Evolutionary conservation across 2,113 vertebrate species (phyloP).

Genomic region (Stomatorhinus ivindoensis): DNA sequence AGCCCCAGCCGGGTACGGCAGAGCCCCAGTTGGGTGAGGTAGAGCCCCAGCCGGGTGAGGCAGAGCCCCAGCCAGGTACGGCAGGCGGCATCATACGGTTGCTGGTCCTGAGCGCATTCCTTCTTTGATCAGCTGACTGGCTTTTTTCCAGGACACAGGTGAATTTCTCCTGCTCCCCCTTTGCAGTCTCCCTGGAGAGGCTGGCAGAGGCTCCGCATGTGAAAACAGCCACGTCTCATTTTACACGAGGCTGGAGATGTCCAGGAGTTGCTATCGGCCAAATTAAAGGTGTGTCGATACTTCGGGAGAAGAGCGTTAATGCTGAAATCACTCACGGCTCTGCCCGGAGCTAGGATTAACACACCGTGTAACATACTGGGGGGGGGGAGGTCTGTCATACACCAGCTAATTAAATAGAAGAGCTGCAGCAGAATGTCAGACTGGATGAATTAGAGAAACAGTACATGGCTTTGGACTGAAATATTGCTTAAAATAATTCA

Average conservation of each 20-base stretch:
- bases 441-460: neutral
- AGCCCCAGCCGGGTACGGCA: too few relatives aligned
- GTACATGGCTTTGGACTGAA: neutral
- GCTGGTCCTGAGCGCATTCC: neutral
- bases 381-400: neutral
- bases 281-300: neutral
- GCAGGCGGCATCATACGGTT: neutral
- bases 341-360: neutral
- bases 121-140: neutral
- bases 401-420: neutral
- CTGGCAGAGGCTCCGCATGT: neutral
- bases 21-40: too few relatives aligned
- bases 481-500: neutral
- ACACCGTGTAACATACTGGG: neutral
- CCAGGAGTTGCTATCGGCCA: neutral
- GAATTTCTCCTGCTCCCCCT: neutral
- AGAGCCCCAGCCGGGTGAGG: too few relatives aligned
- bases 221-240: neutral
- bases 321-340: neutral
- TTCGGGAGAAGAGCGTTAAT: neutral
- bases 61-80: neutral
- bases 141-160: neutral
- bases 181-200: neutral
- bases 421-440: neutral
- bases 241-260: neutral